A percentile compares a stretch with the other conserved stretches of the same genome.
These are phyloP conservation scores for Smithornis capensis DNA, from an alignment of 2,113 vertebrate species.

Conservation along the genomic window DNA sequence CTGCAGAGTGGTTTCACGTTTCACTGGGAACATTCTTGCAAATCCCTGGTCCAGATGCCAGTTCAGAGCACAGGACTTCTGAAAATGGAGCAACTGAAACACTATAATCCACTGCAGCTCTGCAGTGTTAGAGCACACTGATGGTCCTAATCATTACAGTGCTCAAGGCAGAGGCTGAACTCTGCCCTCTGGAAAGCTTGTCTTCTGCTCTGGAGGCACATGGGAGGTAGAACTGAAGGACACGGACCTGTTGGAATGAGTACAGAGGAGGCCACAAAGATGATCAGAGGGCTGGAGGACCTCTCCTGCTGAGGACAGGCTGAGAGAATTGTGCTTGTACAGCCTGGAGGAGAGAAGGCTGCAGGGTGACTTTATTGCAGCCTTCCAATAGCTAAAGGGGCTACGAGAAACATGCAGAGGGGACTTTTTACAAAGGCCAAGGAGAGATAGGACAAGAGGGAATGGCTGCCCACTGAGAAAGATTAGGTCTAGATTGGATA, in stretches of 20 bases:
- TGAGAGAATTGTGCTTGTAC: not conserved
- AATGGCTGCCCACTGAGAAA: not conserved
- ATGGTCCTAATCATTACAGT: not conserved
- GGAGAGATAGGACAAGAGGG: not conserved
- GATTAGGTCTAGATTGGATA: not conserved
- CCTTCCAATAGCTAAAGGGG: not conserved
- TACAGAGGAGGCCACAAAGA: not conserved
- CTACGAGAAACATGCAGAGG: not conserved
- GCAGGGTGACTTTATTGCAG: not conserved
- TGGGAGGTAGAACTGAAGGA: not conserved
- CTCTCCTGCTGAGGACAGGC: not conserved
- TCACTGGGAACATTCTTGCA: not conserved
- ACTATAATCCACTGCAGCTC: not conserved
- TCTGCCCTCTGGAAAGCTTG: not conserved
- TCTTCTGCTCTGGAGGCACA: not conserved
- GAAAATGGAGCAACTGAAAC: not conserved
- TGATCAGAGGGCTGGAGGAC: not conserved
- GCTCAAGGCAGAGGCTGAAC: slow-evolving; percentile 1
- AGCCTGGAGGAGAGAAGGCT: not conserved
- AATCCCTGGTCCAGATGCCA: not conserved
- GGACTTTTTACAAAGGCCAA: too few species aligned
- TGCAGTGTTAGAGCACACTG: not conserved
- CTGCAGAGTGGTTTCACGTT: not conserved
- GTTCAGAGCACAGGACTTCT: not conserved
- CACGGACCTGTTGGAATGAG: not conserved